A percentile compares a stretch with the other conserved stretches of the same genome.
phyloP scores from a whole-genome alignment of 2,113 vertebrate species.

The Crocuta crocuta region DNA sequence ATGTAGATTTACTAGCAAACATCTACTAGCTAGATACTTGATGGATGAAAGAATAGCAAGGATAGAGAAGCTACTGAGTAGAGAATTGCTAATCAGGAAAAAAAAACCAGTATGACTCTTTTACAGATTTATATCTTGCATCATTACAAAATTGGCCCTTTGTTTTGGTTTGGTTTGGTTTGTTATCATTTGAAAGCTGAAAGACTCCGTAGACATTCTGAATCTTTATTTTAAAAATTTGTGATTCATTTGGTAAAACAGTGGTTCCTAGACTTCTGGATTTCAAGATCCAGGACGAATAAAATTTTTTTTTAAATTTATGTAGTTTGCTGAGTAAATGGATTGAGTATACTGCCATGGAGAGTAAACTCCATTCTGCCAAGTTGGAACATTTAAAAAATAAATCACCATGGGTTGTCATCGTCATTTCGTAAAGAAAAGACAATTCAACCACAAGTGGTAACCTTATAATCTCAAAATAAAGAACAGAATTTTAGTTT shows the following conservation, averaged over 20 bases:
- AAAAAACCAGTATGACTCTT: background rate
- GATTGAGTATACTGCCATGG: background rate
- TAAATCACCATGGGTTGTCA: background rate
- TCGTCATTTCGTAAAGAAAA: background rate
- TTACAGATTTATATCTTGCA: background rate
- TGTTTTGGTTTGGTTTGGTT: conserved; percentile 33
- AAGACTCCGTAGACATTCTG: background rate
- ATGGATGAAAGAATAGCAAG: background rate
- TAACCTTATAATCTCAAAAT: conserved; percentile 30
- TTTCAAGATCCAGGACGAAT: background rate
- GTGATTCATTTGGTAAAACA: conserved; percentile 30
- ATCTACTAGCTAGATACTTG: background rate
- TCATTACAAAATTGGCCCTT: background rate
- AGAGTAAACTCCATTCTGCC: conserved; percentile 13
- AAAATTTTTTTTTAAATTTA: background rate
- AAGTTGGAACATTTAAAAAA: background rate
- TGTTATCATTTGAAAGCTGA: background rate
- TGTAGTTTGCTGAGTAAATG: background rate
- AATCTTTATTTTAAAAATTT: conserved; percentile 29
- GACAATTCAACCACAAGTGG: background rate
- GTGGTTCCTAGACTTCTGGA: background rate
- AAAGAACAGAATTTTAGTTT: conserved; percentile 6
- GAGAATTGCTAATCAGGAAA: conserved; percentile 32
- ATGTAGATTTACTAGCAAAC: conserved; percentile 31
- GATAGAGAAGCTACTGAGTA: background rate